Evolutionary conservation across 2,888 invertebrate species (phyloP).

Genomic region (Pachliopta kotzebuea): DNA sequence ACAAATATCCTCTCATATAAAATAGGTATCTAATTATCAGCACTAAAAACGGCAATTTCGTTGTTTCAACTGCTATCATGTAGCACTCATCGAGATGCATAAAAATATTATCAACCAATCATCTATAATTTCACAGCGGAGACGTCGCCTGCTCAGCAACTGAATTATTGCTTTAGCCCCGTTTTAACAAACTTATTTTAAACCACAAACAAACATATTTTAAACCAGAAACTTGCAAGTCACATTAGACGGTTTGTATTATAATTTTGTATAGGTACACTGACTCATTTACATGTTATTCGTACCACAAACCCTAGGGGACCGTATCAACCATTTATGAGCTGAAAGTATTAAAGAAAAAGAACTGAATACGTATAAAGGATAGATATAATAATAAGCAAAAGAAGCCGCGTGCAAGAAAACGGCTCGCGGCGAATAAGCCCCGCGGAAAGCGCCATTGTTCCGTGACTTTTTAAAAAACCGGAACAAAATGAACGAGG

Average conservation of each 20-base stretch:
- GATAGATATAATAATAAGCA: conserved; percentile 73
- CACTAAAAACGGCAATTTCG: conserved; percentile 44
- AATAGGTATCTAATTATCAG: conserved; percentile 43
- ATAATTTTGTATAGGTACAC: conserved; percentile 64
- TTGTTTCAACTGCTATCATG: conserved; percentile 39
- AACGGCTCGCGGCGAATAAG: conserved; percentile 76
- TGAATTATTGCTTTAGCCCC: conserved; percentile 15
- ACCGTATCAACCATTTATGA: conserved; percentile 78
- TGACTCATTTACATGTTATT: conserved; percentile 79
- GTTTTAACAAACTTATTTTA: conserved; percentile 11
- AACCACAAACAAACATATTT: conserved; percentile 12
- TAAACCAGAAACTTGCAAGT: conserved; percentile 17
- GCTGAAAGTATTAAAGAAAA: conserved; percentile 79
- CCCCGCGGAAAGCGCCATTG: conserved; percentile 75
- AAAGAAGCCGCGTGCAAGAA: conserved; percentile 72
- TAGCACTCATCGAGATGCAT: conserved; percentile 11
- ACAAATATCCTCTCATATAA: conserved; percentile 34
- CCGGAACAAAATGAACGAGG: conserved; percentile 75
- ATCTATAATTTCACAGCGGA: conserved; percentile 27
- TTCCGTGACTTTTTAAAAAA: conserved; percentile 76
- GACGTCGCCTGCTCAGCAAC: conserved; percentile 18
- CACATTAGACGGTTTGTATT: conserved; percentile 41
- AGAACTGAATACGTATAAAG: conserved; percentile 73
- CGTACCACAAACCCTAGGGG: conserved; percentile 75
- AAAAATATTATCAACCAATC: conserved; percentile 23